Base-by-base conservation (phyloP, 92 coral and sea anemone genomes). In the Epizoanthus scotinus region DNA sequence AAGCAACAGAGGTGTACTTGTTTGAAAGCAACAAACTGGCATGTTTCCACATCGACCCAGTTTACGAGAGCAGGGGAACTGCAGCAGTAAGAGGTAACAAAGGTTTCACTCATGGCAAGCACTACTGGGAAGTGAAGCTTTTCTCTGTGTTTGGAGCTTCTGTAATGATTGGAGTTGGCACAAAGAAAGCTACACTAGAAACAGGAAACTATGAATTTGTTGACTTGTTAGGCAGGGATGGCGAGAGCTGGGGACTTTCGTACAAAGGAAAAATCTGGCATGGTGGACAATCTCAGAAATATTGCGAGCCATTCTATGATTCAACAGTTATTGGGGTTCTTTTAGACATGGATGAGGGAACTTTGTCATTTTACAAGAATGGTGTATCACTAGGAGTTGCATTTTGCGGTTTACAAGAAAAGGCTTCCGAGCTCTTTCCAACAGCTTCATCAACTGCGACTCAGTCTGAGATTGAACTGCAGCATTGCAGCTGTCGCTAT, bases 51-150 rank as follows among this genome's bases (percentile, higher is more conserved):
- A 90, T 87, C 49, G 97, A 92, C 71, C 97, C 97, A 56, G 91
- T 92, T 8, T 69, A 82, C 19, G 89, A 90, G 83, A 92, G 97
- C 72, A 92, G 88, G 3, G 98, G 98, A 6, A 95, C 98, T 20
- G 98, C 98, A n/a, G 98, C 95, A 8, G 97, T 95, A 21, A 82
- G 98, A 59, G 98, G 98, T 15, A 89, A 83, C 14, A 91, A 95
- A 78, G 95, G 98, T 17, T 93, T 95, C 53, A 88, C 97, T 7
- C 91, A 89, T 59, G 98, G 98, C 5, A 92, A 93, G 56, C 98
- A 95, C 67, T 95, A 95, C 78, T 95, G 98, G 98, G 98, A 95
- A 58, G 90, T 95, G 21, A 95, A 91, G 66, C 88, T 95, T 31
- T 91, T 87, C 67, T 90, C 97, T 19, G 92, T 95, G 6, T 93